Evolutionary conservation across 1,140 invertebrate species (phyloP), one percentile per base, ranked within the genome.

Genomic region (Anthonomus grandis): DNA sequence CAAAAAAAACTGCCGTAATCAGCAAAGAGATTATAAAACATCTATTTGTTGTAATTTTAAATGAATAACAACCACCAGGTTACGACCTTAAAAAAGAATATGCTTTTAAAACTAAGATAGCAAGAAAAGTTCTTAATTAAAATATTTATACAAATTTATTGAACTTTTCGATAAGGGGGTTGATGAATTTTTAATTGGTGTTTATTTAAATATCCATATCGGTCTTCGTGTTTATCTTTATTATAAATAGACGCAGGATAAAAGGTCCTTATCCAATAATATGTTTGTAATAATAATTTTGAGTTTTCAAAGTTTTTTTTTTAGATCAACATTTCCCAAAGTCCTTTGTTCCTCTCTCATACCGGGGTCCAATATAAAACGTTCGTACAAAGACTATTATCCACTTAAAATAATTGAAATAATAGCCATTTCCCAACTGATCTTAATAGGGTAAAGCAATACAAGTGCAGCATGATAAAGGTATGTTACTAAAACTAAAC

Each of bases 321-420:
- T 39, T 15, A 8, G 6, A 15, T 12, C 6, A 6, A 6, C 17
- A 6, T 12, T 8, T 15, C 6, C 8, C 38, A 15, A 39, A 39
- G 17, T 39, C 9, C 42, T 54, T 46, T 46, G 41, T 57, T 34
- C 23, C 21, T 39, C 18, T 37, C 42, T 57, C 45, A 17, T 19
- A 10, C 38, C 37, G 34, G 21, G 13, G 18, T 38, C 38, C 53
- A 31, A 46, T 21, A 48, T 27, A 51, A 45, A 58, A 51, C 49
- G 41, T 47, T 51, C 23, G n/a, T 44, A 49, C 49, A 41, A 34
- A 50, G 46, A 39, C 52, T 37, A 64, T 64, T 64, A 61, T 64
- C 56, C 62, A 64, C 59, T 64, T 61, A 51, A 52, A 57, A 41
- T 61, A 58, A 64, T 62, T 62, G 55, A 62, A 47, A 55, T 64